Evolutionary conservation across 23 tunicate species (phyloP).

Genomic region (Styela clava): DNA sequence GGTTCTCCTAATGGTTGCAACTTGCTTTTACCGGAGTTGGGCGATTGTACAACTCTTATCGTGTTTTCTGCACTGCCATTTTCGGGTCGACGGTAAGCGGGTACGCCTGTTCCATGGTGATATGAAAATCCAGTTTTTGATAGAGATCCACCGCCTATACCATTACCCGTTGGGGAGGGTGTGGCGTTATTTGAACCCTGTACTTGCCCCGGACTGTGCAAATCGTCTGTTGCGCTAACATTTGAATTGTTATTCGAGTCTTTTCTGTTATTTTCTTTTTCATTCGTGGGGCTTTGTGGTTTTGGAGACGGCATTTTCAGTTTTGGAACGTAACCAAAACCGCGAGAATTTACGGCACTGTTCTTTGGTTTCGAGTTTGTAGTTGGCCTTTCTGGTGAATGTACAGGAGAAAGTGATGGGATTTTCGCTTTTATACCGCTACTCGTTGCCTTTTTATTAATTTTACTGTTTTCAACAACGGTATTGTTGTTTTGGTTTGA

Average conservation of each 20-base stretch:
- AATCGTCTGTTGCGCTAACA: not conserved
- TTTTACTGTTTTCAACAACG: not conserved
- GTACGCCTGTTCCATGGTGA: conserved; percentile 11
- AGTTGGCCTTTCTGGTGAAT: not conserved
- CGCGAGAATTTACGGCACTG: not conserved
- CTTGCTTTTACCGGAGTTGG: not conserved
- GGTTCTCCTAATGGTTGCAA: not conserved
- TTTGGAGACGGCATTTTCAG: not conserved
- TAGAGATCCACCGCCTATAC: conserved; percentile 68
- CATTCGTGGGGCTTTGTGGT: not conserved
- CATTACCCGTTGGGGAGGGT: conserved; percentile 18
- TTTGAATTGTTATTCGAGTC: not conserved
- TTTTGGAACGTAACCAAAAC: conserved; percentile 6
- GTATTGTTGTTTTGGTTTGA: conserved; percentile 2
- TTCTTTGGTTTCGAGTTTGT: not conserved
- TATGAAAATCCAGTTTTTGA: conserved; percentile 68
- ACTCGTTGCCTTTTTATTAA: not conserved
- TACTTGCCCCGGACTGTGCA: not conserved
- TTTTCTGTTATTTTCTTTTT: conserved; percentile 4
- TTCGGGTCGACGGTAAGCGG: not conserved
- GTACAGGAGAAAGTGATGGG: not conserved
- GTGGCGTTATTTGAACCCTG: not conserved
- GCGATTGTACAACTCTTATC: not conserved
- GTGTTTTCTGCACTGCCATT: not conserved
- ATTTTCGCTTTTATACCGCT: not conserved